phyloP scores from a whole-genome alignment of 2,888 invertebrate species.

The Orthosia incerta region DNA sequence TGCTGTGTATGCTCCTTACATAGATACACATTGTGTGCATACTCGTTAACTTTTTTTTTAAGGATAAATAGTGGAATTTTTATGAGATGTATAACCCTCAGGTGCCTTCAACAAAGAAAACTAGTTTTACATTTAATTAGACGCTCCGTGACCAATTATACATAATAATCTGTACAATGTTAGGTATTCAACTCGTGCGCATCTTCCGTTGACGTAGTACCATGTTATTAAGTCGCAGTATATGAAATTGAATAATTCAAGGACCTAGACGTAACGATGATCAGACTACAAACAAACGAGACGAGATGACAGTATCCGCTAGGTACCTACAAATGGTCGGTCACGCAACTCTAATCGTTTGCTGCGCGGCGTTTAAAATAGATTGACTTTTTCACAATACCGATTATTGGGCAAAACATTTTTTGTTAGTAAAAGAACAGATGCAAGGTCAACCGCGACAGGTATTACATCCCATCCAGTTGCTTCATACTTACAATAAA shows the following conservation, averaged over 20 bases:
- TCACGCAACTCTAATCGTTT: slow-evolving; percentile 71
- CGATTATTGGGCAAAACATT: slow-evolving; percentile 71
- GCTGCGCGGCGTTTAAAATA: slow-evolving; percentile 67
- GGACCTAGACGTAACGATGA: slow-evolving; percentile 46
- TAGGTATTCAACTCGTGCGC: slow-evolving; percentile 64
- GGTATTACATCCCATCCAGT: slow-evolving; percentile 70
- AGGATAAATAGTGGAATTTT: slow-evolving; percentile 25
- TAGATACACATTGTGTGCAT: slow-evolving; percentile 14
- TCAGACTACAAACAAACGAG: slow-evolving; percentile 13
- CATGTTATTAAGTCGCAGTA: slow-evolving; percentile 60
- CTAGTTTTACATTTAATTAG: slow-evolving; percentile 65
- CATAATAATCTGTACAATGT: slow-evolving; percentile 46
- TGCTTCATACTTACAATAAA: slow-evolving; percentile 66
- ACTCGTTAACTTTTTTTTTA: background rate
- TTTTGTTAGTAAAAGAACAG: slow-evolving; percentile 64
- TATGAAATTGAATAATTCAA: slow-evolving; percentile 63
- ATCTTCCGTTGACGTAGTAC: slow-evolving; percentile 61
- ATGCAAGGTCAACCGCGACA: slow-evolving; percentile 73
- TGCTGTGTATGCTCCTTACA: slow-evolving; percentile 1
- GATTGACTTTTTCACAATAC: slow-evolving; percentile 73
- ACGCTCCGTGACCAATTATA: slow-evolving; percentile 65
- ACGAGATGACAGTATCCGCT: slow-evolving; percentile 46
- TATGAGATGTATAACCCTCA: slow-evolving; percentile 34
- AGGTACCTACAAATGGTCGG: slow-evolving; percentile 50
- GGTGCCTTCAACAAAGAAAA: slow-evolving; percentile 57